Evolutionary conservation across 2,888 invertebrate genomes (phyloP).

Genomic region (Hypercompe scribonia): DNA sequence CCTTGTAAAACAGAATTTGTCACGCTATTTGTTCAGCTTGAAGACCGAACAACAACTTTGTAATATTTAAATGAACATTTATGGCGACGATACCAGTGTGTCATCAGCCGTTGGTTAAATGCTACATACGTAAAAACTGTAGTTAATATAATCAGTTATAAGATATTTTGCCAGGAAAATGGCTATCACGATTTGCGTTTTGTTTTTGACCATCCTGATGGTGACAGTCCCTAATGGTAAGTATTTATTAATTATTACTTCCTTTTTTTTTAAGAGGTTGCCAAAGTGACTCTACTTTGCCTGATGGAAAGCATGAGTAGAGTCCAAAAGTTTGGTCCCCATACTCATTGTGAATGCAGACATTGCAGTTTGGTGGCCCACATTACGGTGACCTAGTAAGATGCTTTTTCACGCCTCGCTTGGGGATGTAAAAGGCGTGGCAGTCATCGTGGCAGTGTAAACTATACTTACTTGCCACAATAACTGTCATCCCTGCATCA

Average conservation of each 20-base stretch:
- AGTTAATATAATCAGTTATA: conserved; percentile 30
- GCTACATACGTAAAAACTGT: conserved; percentile 37
- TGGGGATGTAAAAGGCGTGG: too few species aligned
- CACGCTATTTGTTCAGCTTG: conserved; percentile 75
- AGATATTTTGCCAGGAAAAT: conserved; percentile 55
- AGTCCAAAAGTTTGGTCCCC: too few species aligned
- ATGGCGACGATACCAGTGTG: conserved; percentile 61
- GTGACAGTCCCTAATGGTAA: conserved; percentile 62
- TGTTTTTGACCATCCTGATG: conserved; percentile 54
- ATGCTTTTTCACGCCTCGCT: too few species aligned
- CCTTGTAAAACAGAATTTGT: conserved; percentile 58
- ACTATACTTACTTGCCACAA: too few species aligned
- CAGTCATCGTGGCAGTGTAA: too few species aligned
- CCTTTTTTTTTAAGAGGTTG: too few species aligned
- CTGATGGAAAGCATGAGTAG: too few species aligned
- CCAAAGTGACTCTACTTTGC: too few species aligned
- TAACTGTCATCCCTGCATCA: too few species aligned
- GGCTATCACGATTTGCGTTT: conserved; percentile 54
- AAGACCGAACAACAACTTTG: conserved; percentile 62
- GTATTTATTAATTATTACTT: conserved; percentile 34
- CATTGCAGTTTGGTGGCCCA: too few species aligned
- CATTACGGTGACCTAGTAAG: too few species aligned
- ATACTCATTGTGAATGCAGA: too few species aligned
- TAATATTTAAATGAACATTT: conserved; percentile 70
- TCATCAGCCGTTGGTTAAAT: conserved; percentile 53